Percentiles rank a stretch among this genome's conserved stretches.
Conservation (phyloP, 2,113 vertebrate genomes). For the Aleadryas rufinucha region DNA sequence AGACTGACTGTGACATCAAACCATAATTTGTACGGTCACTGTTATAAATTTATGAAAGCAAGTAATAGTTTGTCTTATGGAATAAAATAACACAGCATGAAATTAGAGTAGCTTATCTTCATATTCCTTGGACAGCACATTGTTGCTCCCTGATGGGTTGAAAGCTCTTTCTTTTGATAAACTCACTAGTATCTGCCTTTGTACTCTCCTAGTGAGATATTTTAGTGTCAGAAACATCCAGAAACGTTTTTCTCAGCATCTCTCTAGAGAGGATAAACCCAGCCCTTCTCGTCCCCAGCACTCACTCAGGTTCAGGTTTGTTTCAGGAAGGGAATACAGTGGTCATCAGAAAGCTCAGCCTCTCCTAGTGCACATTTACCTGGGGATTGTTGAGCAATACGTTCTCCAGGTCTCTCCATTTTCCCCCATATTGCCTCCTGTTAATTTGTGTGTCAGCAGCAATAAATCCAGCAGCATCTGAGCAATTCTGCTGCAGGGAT, state of each 20-base stretch:
- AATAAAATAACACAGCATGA: constrained; percentile 54
- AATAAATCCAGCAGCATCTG: neutral
- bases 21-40: neutral
- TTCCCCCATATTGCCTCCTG: neutral
- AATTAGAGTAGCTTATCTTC: constrained; percentile 38
- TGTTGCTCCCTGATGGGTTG: constrained; percentile 21
- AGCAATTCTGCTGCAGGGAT: neutral
- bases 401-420: neutral
- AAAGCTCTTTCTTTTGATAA: constrained; percentile 37
- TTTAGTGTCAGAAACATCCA: neutral
- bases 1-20: constrained; percentile 4
- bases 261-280: neutral
- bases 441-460: neutral
- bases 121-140: constrained; percentile 19
- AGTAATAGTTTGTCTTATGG: constrained; percentile 25
- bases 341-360: neutral
- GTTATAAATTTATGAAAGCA: constrained; percentile 22
- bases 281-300: neutral
- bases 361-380: neutral
- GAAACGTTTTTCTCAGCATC: neutral
- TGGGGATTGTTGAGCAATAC: neutral
- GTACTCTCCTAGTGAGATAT: neutral
- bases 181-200: neutral
- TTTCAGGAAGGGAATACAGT: neutral
- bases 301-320: neutral